Conservation (phyloP, 2,113 vertebrate species). For the Himantopus leucocephalus region DNA sequence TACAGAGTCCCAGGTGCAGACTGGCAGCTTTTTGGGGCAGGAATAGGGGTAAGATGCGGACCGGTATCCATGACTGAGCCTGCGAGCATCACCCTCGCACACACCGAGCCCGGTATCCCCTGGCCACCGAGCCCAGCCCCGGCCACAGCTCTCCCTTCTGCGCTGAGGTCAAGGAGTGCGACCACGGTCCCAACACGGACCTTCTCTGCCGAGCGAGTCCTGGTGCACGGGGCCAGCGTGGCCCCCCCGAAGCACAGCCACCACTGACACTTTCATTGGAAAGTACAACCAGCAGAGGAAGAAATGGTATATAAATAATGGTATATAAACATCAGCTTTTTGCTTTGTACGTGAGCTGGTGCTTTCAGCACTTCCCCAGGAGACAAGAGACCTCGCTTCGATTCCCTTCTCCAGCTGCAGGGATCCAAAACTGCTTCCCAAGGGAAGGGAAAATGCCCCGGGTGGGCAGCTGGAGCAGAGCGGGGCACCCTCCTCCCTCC, state of each 20-base stretch:
- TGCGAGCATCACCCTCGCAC: neutral
- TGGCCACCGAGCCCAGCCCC: accelerated
- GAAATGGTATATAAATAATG: neutral
- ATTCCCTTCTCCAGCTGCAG: neutral
- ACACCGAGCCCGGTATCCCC: neutral
- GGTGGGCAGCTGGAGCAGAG: accelerated
- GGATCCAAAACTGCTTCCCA: neutral
- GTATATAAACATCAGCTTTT: neutral
- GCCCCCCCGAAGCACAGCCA: neutral
- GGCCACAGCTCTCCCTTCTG: neutral
- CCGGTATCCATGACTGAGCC: too few species aligned
- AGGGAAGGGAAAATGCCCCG: neutral
- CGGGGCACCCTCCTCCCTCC: accelerated
- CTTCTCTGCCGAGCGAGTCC: neutral
- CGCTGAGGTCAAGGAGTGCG: neutral
- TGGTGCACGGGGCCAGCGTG: neutral
- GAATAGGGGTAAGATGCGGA: neutral
- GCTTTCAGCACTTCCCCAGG: neutral
- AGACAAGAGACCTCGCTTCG: accelerated
- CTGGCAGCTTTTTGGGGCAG: neutral
- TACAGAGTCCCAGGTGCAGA: neutral
- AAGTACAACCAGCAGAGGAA: neutral
- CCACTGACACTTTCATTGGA: neutral
- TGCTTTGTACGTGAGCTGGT: neutral
- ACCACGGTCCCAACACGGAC: neutral